phyloP scores from a whole-genome alignment of 2,113 vertebrate genomes.

The Coregonus clupeaformis region DNA sequence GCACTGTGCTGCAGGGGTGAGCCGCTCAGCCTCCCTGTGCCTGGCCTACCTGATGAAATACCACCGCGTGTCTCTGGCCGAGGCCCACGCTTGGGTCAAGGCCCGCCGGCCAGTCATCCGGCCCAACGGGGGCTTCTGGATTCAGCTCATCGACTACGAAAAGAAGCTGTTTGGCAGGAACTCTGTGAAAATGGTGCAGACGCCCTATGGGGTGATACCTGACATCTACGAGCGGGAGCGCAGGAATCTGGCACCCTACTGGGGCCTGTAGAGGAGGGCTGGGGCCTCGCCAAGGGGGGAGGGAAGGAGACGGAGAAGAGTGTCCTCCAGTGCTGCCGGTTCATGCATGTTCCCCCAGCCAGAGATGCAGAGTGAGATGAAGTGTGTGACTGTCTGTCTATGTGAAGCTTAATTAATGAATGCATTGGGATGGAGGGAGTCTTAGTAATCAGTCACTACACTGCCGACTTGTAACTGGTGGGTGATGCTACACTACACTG shows the following conservation, averaged over 20 bases:
- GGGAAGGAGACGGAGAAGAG: slow-evolving; percentile 20
- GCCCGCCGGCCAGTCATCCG: slow-evolving; percentile 89
- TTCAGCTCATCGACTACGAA: slow-evolving; percentile 96
- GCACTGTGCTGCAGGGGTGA: slow-evolving; percentile 93
- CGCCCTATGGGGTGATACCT: slow-evolving; percentile 89
- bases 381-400: slow-evolving; percentile 40
- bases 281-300: not conserved
- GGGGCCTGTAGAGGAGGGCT: slow-evolving; percentile 80
- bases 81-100: slow-evolving; percentile 96
- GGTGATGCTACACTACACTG: slow-evolving; percentile 17
- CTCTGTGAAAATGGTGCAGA: slow-evolving; percentile 96
- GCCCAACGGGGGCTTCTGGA: slow-evolving; percentile 97
- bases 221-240: slow-evolving; percentile 93
- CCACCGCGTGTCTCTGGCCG: slow-evolving; percentile 87
- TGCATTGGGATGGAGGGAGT: slow-evolving; percentile 30
- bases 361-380: slow-evolving; percentile 37
- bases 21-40: slow-evolving; percentile 93
- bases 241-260: slow-evolving; percentile 90
- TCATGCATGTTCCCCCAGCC: slow-evolving; percentile 26
- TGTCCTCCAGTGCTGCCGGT: slow-evolving; percentile 35
- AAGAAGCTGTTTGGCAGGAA: slow-evolving; percentile 94
- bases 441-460: slow-evolving; percentile 9
- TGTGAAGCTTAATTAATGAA: slow-evolving; percentile 48
- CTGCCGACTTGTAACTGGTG: slow-evolving; percentile 19
- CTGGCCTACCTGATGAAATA: slow-evolving; percentile 98